A percentile compares a stretch with the other conserved stretches of the same genome.
Conservation (phyloP, 2,888 invertebrate genomes). For the Thymelicus lineola region DNA sequence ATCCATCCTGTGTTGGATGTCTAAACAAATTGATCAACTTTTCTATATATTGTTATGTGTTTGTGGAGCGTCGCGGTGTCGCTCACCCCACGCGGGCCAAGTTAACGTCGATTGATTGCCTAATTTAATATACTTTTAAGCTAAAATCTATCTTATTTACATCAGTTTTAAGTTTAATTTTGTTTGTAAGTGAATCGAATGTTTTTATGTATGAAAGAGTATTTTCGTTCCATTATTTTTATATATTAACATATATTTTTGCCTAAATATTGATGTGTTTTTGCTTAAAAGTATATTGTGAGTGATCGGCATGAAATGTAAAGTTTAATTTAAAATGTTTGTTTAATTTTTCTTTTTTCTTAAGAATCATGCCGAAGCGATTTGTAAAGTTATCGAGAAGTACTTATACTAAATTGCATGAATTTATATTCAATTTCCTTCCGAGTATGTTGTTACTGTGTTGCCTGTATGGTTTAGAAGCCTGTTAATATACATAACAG, state of each 20-base stretch:
- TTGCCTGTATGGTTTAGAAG: no score
- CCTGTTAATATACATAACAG: no score
- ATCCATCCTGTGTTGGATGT: conserved; percentile 41
- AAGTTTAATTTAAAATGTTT: neutral
- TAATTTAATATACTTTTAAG: conserved; percentile 36
- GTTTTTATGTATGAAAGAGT: neutral
- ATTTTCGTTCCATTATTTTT: neutral
- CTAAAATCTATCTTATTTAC: neutral
- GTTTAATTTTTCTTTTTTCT: neutral
- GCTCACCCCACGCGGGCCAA: conserved; percentile 61
- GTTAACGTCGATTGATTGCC: conserved; percentile 46
- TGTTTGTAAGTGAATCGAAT: neutral
- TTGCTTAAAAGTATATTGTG: conserved; percentile 14
- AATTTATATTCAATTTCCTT: no score
- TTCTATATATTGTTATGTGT: conserved; percentile 38
- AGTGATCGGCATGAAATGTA: conserved; percentile 7
- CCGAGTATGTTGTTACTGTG: no score
- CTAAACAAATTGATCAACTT: conserved; percentile 64
- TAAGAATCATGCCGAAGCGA: neutral
- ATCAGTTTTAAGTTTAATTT: conserved; percentile 12
- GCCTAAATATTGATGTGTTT: neutral
- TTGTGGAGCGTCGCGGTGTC: conserved; percentile 41
- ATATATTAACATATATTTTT: neutral
- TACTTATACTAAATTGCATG: neutral
- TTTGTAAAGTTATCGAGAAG: neutral